These are phyloP conservation scores for Holocentrus rufus DNA, from an alignment of 2,797 vertebrate species.

Conservation along the genomic window DNA sequence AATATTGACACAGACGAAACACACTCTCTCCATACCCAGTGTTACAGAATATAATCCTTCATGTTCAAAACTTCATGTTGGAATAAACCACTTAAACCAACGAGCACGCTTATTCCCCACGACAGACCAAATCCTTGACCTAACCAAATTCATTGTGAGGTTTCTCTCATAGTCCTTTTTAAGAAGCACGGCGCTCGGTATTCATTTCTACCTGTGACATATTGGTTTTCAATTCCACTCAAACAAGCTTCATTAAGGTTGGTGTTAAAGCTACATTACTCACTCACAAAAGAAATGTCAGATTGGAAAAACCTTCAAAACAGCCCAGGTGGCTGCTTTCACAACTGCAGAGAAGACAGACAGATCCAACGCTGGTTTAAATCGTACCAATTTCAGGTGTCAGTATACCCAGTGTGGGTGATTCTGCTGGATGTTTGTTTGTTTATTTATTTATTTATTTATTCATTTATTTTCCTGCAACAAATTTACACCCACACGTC, in stretches of 20 bases:
- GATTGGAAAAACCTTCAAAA: conserved; percentile 22
- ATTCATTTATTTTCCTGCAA: background rate
- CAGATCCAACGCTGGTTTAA: conserved; percentile 14
- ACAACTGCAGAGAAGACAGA: conserved; percentile 21
- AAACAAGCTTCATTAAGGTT: conserved; percentile 14
- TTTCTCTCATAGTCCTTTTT: conserved; percentile 5
- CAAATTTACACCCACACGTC: conserved; percentile 10
- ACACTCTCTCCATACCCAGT: conserved; percentile 53
- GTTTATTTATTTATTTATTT: background rate
- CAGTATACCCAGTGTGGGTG: conserved; percentile 15
- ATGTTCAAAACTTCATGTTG: conserved; percentile 56
- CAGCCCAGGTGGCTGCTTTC: conserved; percentile 39
- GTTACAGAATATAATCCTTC: conserved; percentile 62
- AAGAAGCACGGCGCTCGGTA: background rate
- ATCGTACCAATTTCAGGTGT: conserved; percentile 29
- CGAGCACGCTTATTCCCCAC: conserved; percentile 42
- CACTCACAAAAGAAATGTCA: conserved; percentile 9
- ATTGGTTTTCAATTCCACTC: conserved; percentile 21
- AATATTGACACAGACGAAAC: conserved; percentile 71
- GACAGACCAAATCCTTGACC: conserved; percentile 44
- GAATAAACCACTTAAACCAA: conserved; percentile 54
- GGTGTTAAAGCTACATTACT: conserved; percentile 17
- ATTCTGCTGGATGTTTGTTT: background rate
- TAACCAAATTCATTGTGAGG: conserved; percentile 5
- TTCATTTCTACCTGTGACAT: conserved; percentile 2